phyloP scores from a whole-genome alignment of 2,797 vertebrate species.

The Semotilus atromaculatus region DNA sequence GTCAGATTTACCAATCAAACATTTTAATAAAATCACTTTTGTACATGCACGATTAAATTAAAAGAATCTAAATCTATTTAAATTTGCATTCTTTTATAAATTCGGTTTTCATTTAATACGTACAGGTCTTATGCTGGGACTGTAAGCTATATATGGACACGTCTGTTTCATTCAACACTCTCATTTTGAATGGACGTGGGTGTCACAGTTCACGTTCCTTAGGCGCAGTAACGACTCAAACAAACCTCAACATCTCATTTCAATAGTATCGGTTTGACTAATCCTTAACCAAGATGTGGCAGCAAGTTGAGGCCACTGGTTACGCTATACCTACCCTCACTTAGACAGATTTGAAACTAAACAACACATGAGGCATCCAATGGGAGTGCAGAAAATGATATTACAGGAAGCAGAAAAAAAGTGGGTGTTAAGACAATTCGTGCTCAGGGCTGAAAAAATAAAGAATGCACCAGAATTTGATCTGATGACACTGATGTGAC shows the following conservation, averaged over 20 bases:
- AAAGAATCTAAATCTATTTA: neutral
- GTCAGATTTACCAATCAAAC: neutral
- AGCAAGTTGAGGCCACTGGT: slow-evolving; percentile 25
- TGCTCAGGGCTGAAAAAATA: neutral
- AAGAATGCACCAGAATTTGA: neutral
- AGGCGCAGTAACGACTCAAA: neutral
- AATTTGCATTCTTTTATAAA: neutral
- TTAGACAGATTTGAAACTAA: slow-evolving; percentile 55
- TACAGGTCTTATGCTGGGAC: neutral
- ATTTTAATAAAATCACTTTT: neutral
- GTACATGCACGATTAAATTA: neutral
- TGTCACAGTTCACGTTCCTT: slow-evolving; percentile 16
- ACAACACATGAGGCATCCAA: slow-evolving; percentile 53
- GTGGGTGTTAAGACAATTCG: slow-evolving; percentile 16
- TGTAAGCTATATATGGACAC: slow-evolving; percentile 32
- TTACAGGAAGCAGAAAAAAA: slow-evolving; percentile 38
- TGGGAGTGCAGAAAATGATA: slow-evolving; percentile 7
- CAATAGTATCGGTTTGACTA: slow-evolving; percentile 61
- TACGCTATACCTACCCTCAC: neutral
- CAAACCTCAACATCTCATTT: slow-evolving; percentile 51
- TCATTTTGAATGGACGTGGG: slow-evolving; percentile 53
- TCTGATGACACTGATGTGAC: neutral
- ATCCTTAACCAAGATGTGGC: slow-evolving; percentile 41
- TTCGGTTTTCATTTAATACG: neutral
- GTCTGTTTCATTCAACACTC: slow-evolving; percentile 54